Evolutionary conservation across 2,888 invertebrate genomes (phyloP).

Genomic region (Coelopa pilipes): DNA sequence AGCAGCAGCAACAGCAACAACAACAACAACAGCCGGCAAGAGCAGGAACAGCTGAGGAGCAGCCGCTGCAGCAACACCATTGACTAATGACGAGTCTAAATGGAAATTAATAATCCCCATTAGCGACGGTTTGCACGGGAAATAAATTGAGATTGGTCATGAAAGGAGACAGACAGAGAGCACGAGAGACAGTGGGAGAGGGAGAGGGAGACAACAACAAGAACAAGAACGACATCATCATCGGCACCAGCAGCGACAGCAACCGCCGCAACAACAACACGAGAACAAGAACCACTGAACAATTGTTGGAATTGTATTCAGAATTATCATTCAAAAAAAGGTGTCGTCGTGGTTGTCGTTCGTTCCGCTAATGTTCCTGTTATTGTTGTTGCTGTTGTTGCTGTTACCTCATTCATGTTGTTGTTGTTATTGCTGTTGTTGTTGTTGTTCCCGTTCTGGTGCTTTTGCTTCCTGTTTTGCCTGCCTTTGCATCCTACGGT

Average conservation of each 20-base stretch:
- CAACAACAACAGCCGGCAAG: background rate
- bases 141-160: background rate
- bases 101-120: conserved; percentile 29
- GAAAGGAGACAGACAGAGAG: too few species aligned
- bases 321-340: conserved; percentile 23
- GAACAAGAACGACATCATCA: background rate
- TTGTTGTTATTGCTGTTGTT: background rate
- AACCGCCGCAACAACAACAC: conserved; percentile 20
- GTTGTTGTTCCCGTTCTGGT: background rate
- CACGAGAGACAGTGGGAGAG: too few species aligned
- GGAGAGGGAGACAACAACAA: conserved; percentile 3
- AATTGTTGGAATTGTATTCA: conserved; percentile 37
- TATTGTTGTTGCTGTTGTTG: conserved; percentile 11
- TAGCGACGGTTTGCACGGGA: conserved; percentile 8
- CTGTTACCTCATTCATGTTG: conserved; percentile 25
- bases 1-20: background rate
- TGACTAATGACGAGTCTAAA: conserved; percentile 33
- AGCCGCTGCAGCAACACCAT: conserved; percentile 3
- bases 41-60: background rate
- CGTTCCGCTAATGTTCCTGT: background rate
- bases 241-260: conserved; percentile 40
- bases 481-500: background rate
- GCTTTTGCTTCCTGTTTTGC: too few species aligned
- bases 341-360: conserved; percentile 1
- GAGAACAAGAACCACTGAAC: conserved; percentile 16